Evolutionary conservation across 2,797 vertebrate genomes (phyloP), one percentile per base, ranked within the genome.

Genomic region (Myotis planiceps): DNA sequence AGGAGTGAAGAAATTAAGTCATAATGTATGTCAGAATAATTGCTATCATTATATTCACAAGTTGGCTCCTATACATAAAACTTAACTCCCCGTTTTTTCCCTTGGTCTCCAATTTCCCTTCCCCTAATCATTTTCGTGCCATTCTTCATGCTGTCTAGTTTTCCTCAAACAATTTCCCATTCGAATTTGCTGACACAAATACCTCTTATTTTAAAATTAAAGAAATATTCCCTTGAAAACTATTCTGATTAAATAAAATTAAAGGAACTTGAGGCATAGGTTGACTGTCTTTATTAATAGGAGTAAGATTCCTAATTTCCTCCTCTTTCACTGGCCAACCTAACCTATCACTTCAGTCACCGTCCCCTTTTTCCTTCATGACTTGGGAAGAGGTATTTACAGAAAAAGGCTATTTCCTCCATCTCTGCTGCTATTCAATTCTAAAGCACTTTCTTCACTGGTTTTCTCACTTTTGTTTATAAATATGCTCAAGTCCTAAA

Each of bases 21-120:
- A 80, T 90, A 94, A 85, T 88, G 94, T 90, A 79, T 90, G 84
- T 83, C 76, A 92, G 65, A 92, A 29, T 96, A 94, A 95, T 95
- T 86, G 8, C 75, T 96, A 88, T 90, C 81, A 93, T 90, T 94
- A 53, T 75, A 78, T 71, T 95, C 51, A 90, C n/a, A 90, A 79
- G 42, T 85, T 93, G 51, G 72, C 51, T 96, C 10, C 39, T 83
- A 7, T 68, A 65, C n/a, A 75, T 6, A 81, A 82, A 93, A 32
- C 19, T 83, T 92, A 86, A 49, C 32, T 95, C 13, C 2, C 23
- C 14, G 32, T 68, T 66, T 87, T 87, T 49, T 75, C 4, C 15
- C 32, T 63, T 25, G 25, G 45, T 90, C 29, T 75, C 49, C 42
- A 72, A 86, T 88, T 79, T 25, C 23, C 45, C 37, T 82, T 74